These are phyloP conservation scores for Hephaestus fuliginosus DNA, from an alignment of 2,797 vertebrate genomes.

Conservation along the genomic window DNA sequence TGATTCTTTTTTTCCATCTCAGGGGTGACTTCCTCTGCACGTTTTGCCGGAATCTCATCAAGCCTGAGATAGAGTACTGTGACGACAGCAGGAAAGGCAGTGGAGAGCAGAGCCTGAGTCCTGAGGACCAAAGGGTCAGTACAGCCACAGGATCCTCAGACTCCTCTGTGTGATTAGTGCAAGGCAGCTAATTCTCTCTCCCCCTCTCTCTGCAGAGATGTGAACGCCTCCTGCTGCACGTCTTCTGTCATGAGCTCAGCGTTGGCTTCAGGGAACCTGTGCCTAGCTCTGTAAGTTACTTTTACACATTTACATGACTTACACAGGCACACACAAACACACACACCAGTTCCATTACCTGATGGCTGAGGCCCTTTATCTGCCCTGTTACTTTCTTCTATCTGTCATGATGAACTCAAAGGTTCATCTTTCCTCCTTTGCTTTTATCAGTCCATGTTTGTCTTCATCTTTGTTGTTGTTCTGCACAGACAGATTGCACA, in stretches of 20 bases:
- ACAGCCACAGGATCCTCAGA: not conserved
- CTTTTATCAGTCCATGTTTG: not conserved
- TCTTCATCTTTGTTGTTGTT: not conserved
- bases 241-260: conserved; percentile 98
- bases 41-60: conserved; percentile 94
- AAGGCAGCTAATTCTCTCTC: conserved; percentile 37
- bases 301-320: not conserved
- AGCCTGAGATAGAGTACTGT: conserved; percentile 96
- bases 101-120: conserved; percentile 88
- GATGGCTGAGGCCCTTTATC: not conserved
- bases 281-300: conserved; percentile 91
- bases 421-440: not conserved
- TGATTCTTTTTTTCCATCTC: not conserved
- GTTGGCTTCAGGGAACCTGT: conserved; percentile 98
- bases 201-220: conserved; percentile 87
- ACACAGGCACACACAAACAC: not conserved
- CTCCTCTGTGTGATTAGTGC: not conserved
- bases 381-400: not conserved
- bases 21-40: conserved; percentile 99
- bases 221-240: conserved; percentile 95
- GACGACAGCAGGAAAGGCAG: conserved; percentile 92
- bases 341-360: not conserved
- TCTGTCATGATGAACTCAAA: not conserved
- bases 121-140: conserved; percentile 95
- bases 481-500: not conserved